These are phyloP conservation scores for Aphelenchoides bicaudatus DNA, from an alignment of 2,888 invertebrate genomes.

Conservation along the genomic window DNA sequence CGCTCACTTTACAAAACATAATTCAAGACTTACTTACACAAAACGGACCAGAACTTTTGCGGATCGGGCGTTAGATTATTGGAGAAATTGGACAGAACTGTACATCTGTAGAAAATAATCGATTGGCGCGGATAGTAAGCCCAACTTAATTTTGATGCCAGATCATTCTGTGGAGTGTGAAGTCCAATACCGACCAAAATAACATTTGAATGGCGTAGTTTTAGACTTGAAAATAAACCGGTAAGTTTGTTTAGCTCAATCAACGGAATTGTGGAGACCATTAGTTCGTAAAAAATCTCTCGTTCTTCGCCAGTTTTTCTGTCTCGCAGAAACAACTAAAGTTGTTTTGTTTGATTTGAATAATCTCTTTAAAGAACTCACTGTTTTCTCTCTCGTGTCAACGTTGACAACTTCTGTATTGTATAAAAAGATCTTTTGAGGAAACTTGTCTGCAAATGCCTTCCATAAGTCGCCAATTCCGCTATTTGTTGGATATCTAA, in stretches of 20 bases:
- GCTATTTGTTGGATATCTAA: slow-evolving; percentile 41
- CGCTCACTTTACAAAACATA: not conserved
- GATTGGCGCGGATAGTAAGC: slow-evolving; percentile 42
- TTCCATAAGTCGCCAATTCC: slow-evolving; percentile 46
- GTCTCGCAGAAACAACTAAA: slow-evolving; percentile 5
- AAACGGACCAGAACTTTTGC: slow-evolving; percentile 42
- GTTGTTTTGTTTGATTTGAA: not conserved
- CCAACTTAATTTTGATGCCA: slow-evolving; percentile 39
- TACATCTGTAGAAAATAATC: slow-evolving; percentile 46
- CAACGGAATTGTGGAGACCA: slow-evolving; percentile 49
- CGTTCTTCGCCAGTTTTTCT: not conserved
- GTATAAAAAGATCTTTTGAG: slow-evolving; percentile 34
- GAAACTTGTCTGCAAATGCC: slow-evolving; percentile 30
- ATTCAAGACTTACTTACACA: slow-evolving; percentile 36
- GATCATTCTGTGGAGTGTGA: slow-evolving; percentile 35
- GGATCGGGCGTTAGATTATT: slow-evolving; percentile 41
- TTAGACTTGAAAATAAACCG: slow-evolving; percentile 28
- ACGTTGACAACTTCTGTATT: slow-evolving; percentile 30
- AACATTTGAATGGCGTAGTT: slow-evolving; percentile 41
- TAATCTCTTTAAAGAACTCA: slow-evolving; percentile 14
- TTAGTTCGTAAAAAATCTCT: slow-evolving; percentile 7
- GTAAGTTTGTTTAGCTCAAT: slow-evolving; percentile 33
- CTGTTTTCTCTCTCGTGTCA: slow-evolving; percentile 33
- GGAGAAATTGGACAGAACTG: slow-evolving; percentile 49
- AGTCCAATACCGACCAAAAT: slow-evolving; percentile 43